A percentile compares a stretch with the other conserved stretches of the same genome.
These are phyloP conservation scores for Entosphenus tridentatus DNA, from an alignment of 2,113 vertebrate species.

Conservation along the genomic window DNA sequence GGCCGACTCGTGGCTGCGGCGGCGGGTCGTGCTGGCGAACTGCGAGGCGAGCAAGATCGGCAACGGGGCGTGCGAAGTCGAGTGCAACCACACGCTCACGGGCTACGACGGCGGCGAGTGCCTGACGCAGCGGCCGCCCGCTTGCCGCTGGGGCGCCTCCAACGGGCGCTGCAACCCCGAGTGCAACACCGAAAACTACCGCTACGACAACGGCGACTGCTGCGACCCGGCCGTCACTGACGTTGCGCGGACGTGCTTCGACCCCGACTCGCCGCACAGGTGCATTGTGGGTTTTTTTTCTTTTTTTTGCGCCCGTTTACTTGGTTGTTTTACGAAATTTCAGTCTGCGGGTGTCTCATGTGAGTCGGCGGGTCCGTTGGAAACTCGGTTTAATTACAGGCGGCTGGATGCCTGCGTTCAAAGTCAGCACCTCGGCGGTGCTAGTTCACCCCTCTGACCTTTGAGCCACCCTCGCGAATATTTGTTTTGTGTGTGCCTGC, in stretches of 20 bases:
- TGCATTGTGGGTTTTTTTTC: conserved; percentile 17
- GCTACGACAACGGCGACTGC: conserved; percentile 71
- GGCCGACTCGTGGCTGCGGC: conserved; percentile 56
- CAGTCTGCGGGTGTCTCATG: no score
- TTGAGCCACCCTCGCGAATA: no score
- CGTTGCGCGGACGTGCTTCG: conserved; percentile 94
- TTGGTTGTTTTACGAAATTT: no score
- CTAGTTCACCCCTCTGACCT: no score
- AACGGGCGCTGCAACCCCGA: conserved; percentile 73
- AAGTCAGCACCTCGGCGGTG: no score
- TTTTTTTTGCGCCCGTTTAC: no score
- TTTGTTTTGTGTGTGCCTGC: no score
- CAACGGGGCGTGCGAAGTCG: conserved; percentile 52
- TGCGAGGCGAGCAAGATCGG: conserved; percentile 87
- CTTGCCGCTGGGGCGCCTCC: conserved; percentile 29
- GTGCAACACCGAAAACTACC: conserved; percentile 66
- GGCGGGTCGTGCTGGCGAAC: conserved; percentile 69
- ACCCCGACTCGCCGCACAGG: conserved; percentile 73
- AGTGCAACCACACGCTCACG: conserved; percentile 80
- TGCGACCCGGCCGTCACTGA: conserved; percentile 79
- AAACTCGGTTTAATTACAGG: no score
- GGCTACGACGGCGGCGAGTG: conserved; percentile 75
- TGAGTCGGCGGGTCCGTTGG: no score
- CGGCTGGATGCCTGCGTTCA: no score
- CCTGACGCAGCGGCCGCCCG: conserved; percentile 20